A percentile compares a stretch with the other conserved stretches of the same genome.
Evolutionary conservation across 2,797 vertebrate genomes (phyloP).

Genomic region (Austrolebias charrua): DNA sequence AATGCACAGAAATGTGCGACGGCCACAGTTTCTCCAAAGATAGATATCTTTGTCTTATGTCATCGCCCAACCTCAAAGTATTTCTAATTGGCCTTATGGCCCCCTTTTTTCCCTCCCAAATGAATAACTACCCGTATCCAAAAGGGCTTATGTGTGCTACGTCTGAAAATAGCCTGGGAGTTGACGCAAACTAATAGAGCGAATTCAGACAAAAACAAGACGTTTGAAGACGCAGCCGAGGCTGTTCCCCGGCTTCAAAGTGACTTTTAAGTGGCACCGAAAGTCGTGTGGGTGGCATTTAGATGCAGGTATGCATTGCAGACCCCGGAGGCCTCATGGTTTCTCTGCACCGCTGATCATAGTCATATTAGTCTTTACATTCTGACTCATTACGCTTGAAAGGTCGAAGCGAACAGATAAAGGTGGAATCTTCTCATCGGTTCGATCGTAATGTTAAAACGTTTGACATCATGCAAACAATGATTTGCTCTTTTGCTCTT

Average conservation of each 20-base stretch:
- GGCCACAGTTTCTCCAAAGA: slow-evolving; percentile 78
- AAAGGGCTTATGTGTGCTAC: slow-evolving; percentile 64
- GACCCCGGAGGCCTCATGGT: slow-evolving; percentile 58
- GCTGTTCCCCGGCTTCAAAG: slow-evolving; percentile 62
- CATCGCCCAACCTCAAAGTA: slow-evolving; percentile 78
- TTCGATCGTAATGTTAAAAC: slow-evolving; percentile 1
- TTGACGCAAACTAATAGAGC: slow-evolving; percentile 69
- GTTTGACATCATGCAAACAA: slow-evolving; percentile 23
- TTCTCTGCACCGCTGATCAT: slow-evolving; percentile 50
- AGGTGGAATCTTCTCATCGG: not conserved
- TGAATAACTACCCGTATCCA: slow-evolving; percentile 73
- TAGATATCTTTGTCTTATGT: slow-evolving; percentile 83
- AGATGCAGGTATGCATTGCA: slow-evolving; percentile 66
- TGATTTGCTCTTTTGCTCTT: slow-evolving; percentile 40
- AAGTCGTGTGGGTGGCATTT: slow-evolving; percentile 66
- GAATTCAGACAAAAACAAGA: slow-evolving; percentile 51
- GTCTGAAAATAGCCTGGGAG: slow-evolving; percentile 74
- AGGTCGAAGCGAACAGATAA: slow-evolving; percentile 15
- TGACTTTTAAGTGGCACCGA: slow-evolving; percentile 66
- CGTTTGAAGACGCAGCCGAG: slow-evolving; percentile 54
- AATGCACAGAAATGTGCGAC: slow-evolving; percentile 82
- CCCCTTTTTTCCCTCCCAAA: slow-evolving; percentile 71
- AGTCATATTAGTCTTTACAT: slow-evolving; percentile 59
- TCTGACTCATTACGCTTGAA: slow-evolving; percentile 53
- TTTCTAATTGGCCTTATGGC: slow-evolving; percentile 78